These are phyloP conservation scores for Leptopilina drosophilae DNA, from an alignment of 2,888 invertebrate genomes.

Conservation along the genomic window DNA sequence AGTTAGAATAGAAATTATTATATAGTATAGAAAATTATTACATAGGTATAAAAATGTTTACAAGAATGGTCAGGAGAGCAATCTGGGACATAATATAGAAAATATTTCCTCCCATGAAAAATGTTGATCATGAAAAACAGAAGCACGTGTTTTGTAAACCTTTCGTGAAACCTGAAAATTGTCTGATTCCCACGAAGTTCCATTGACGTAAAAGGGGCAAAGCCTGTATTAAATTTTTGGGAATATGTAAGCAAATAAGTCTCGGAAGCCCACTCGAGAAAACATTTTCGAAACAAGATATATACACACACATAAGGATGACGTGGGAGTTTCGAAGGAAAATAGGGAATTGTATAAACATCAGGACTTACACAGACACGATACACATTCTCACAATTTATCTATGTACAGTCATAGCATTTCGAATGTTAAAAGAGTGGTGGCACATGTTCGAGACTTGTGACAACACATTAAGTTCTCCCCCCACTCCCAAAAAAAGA, in stretches of 20 bases:
- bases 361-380: background rate
- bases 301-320: background rate
- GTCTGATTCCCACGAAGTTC: slow-evolving; percentile 18
- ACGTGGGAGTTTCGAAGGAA: slow-evolving; percentile 10
- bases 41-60: too few relatives aligned
- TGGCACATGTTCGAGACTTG: slow-evolving; percentile 58
- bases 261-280: slow-evolving; percentile 29
- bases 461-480: slow-evolving; percentile 68
- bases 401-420: slow-evolving; percentile 2
- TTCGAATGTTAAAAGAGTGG: slow-evolving; percentile 43
- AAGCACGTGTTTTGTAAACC: background rate
- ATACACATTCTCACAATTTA: too few relatives aligned
- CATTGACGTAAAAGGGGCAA: background rate
- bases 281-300: slow-evolving; percentile 13
- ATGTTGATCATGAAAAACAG: too few relatives aligned
- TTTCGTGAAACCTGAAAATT: slow-evolving; percentile 1
- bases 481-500: slow-evolving; percentile 46
- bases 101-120: too few relatives aligned
- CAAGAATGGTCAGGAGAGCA: too few relatives aligned
- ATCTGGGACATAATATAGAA: too few relatives aligned
- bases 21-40: too few relatives aligned
- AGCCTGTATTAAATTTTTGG: slow-evolving; percentile 13
- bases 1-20: too few relatives aligned
- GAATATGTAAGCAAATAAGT: slow-evolving; percentile 32
- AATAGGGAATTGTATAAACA: slow-evolving; percentile 14